phyloP scores from a whole-genome alignment of 2,888 invertebrate species.

The Masnerella sp. region DNA sequence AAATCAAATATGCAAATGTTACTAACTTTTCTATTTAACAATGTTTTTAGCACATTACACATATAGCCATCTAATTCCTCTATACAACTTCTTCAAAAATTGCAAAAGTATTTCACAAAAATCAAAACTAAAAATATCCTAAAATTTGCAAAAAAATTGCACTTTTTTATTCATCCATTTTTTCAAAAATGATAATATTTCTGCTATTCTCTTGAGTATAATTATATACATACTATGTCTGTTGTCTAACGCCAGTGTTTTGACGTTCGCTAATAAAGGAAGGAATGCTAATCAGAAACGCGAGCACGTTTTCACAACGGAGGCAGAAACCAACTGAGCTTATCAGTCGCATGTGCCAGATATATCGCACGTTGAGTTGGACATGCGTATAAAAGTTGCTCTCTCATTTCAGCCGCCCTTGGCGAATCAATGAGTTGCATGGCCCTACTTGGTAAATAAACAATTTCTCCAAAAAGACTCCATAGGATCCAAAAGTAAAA shows the following conservation, averaged over 20 bases:
- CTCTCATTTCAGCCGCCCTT: conserved; percentile 29
- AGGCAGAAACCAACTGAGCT: conserved; percentile 41
- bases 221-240: conserved; percentile 35
- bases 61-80: too few species aligned
- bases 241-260: conserved; percentile 25
- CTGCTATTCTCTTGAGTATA: not conserved
- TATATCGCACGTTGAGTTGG: conserved; percentile 39
- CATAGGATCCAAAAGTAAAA: not conserved
- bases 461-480: too few species aligned
- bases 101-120: too few species aligned
- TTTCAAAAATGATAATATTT: too few species aligned
- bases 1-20: too few species aligned
- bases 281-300: conserved; percentile 16
- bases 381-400: conserved; percentile 48
- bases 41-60: too few species aligned
- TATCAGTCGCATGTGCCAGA: conserved; percentile 42
- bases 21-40: too few species aligned
- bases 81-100: too few species aligned
- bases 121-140: too few species aligned
- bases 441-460: conserved; percentile 27
- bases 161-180: too few species aligned
- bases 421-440: conserved; percentile 33
- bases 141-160: too few species aligned
- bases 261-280: conserved; percentile 28
- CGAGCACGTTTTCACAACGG: conserved; percentile 28